phyloP scores from a whole-genome alignment of 1,140 invertebrate species.

The Drosophila ficusphila region DNA sequence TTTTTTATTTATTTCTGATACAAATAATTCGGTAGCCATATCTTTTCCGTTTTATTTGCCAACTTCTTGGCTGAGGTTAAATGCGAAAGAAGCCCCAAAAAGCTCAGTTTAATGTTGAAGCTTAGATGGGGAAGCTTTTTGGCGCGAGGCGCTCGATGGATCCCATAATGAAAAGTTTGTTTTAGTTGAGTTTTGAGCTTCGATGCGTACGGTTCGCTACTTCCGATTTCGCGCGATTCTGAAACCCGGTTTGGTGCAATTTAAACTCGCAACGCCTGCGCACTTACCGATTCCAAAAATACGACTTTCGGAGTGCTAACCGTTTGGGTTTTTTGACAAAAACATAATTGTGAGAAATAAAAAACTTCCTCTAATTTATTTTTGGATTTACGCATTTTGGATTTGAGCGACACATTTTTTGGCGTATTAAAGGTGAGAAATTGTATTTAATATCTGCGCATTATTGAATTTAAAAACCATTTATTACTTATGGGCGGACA shows the following conservation, averaged over 20 bases:
- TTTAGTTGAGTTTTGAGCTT: slow-evolving; percentile 74
- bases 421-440: slow-evolving; percentile 22
- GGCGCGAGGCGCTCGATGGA: slow-evolving; percentile 14
- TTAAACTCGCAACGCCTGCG: slow-evolving; percentile 66
- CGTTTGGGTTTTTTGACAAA: slow-evolving; percentile 12
- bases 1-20: no score
- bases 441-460: not conserved
- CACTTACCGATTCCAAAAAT: slow-evolving; percentile 2
- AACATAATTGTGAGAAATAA: slow-evolving; percentile 35
- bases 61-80: slow-evolving; percentile 3
- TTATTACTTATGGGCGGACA: not conserved
- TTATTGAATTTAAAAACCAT: not conserved
- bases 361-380: slow-evolving; percentile 9
- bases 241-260: slow-evolving; percentile 24
- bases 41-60: no score
- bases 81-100: not conserved
- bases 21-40: no score
- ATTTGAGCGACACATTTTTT: not conserved
- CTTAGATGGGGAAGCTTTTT: slow-evolving; percentile 40
- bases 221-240: slow-evolving; percentile 32
- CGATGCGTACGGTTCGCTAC: slow-evolving; percentile 67
- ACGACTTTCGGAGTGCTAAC: slow-evolving; percentile 20
- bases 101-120: not conserved
- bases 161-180: not conserved
- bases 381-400: slow-evolving; percentile 50